Evolutionary conservation across 2,888 invertebrate species (phyloP).

Genomic region (Patella ulyssiponensis): DNA sequence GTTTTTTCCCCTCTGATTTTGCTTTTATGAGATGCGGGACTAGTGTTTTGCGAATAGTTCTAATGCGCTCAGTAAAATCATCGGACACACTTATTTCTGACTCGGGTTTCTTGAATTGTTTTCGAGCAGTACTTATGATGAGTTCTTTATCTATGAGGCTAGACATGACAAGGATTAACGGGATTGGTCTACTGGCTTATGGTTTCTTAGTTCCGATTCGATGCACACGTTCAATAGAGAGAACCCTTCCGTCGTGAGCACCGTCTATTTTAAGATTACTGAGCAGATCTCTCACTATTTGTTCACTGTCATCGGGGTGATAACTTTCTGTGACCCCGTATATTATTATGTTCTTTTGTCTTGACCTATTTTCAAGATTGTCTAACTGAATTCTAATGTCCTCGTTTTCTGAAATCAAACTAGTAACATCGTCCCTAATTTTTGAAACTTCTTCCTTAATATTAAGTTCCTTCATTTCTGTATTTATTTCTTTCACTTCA

Average conservation of each 20-base stretch:
- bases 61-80: neutral
- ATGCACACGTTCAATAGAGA: neutral
- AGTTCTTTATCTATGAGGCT: neutral
- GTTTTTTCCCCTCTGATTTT: neutral
- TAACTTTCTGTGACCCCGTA: neutral
- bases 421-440: neutral
- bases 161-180: neutral
- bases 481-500: neutral
- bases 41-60: neutral
- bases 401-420: neutral
- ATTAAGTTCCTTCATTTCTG: neutral
- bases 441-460: neutral
- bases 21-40: slow-evolving; percentile 4
- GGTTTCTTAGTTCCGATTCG: neutral
- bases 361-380: neutral
- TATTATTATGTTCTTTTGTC: slow-evolving; percentile 6
- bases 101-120: neutral
- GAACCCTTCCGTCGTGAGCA: neutral
- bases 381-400: neutral
- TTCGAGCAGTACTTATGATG: neutral
- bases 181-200: neutral
- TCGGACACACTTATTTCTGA: neutral
- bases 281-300: neutral
- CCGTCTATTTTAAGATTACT: neutral
- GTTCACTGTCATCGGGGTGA: neutral